Conservation (phyloP, 1,140 invertebrate genomes). For the Zaprionus davidi region DNA sequence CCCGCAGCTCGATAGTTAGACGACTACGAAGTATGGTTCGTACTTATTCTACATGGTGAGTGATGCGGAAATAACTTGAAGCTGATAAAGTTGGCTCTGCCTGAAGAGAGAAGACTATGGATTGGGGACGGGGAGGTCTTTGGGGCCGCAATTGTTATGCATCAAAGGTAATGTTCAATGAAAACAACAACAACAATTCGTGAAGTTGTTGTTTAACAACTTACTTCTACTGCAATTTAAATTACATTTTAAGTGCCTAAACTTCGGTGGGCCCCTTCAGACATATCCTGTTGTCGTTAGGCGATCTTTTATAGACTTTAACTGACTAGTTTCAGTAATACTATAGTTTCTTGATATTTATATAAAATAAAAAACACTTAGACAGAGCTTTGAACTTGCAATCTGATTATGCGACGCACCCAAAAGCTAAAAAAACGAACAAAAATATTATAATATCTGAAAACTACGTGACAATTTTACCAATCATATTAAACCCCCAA, state of each 20-base stretch:
- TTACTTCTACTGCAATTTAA: constrained; percentile 50
- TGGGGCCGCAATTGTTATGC: constrained; percentile 48
- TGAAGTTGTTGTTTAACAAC: constrained; percentile 29
- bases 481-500: constrained; percentile 32
- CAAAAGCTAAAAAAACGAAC: constrained; percentile 10
- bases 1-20: constrained; percentile 48
- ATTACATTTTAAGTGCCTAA: constrained; percentile 32
- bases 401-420: constrained; percentile 20
- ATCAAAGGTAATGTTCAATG: constrained; percentile 37
- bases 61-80: constrained; percentile 45
- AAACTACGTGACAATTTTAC: constrained; percentile 43
- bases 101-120: not conserved
- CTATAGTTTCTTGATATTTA: not conserved
- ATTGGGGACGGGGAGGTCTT: not conserved
- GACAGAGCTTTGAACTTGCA: not conserved
- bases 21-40: not conserved
- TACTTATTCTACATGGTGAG: constrained; percentile 5
- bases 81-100: constrained; percentile 38
- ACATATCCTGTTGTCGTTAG: constrained; percentile 41
- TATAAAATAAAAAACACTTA: not conserved
- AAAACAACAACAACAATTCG: constrained; percentile 31
- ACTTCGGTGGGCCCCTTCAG: constrained; percentile 1
- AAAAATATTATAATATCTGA: constrained; percentile 1
- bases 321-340: not conserved
- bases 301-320: not conserved